Percentiles rank a stretch among this genome's conserved stretches.
phyloP scores from a whole-genome alignment of 2,797 vertebrate species.

The Acanthopagrus latus region DNA sequence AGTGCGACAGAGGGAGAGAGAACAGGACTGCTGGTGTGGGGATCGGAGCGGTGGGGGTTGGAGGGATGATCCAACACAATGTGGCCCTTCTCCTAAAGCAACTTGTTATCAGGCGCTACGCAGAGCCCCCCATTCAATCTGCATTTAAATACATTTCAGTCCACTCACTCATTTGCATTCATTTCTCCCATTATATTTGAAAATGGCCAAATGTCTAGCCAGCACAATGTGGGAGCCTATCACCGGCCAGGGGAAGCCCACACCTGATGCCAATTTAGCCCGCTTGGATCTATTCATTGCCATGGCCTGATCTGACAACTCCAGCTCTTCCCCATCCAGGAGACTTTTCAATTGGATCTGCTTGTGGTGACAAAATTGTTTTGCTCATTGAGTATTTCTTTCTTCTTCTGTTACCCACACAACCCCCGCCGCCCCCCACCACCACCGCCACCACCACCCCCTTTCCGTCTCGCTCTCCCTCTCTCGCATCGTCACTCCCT shows the following conservation, averaged over 20 bases:
- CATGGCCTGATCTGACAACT: conserved; percentile 92
- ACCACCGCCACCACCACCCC: conserved; percentile 14
- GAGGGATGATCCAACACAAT: conserved; percentile 97
- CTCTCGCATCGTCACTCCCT: conserved; percentile 68
- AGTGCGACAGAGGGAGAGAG: conserved; percentile 86
- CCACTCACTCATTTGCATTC: conserved; percentile 99
- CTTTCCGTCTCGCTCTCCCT: conserved; percentile 45
- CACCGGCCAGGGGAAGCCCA: conserved; percentile 89
- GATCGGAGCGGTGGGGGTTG: conserved; percentile 80
- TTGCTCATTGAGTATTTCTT: conserved; percentile 87
- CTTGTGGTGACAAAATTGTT: conserved; percentile 97
- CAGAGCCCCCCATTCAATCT: conserved; percentile 97
- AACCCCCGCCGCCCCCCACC: background rate
- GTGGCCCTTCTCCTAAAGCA: conserved; percentile 96
- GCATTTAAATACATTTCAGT: conserved; percentile 99
- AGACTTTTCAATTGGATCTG: conserved; percentile 98
- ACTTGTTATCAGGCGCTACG: conserved; percentile 99
- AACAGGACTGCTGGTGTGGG: conserved; percentile 74
- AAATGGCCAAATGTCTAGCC: conserved; percentile 97
- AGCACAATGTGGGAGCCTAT: conserved; percentile 96
- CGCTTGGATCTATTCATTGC: conserved; percentile 93
- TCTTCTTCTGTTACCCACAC: conserved; percentile 15
- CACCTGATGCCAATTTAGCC: conserved; percentile 98
- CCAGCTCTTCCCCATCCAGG: conserved; percentile 91
- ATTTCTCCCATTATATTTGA: conserved; percentile 99